A percentile compares a stretch with the other conserved stretches of the same genome.
Evolutionary conservation across 2,797 vertebrate genomes (phyloP).

Genomic region (Tauraco hartlaubi): DNA sequence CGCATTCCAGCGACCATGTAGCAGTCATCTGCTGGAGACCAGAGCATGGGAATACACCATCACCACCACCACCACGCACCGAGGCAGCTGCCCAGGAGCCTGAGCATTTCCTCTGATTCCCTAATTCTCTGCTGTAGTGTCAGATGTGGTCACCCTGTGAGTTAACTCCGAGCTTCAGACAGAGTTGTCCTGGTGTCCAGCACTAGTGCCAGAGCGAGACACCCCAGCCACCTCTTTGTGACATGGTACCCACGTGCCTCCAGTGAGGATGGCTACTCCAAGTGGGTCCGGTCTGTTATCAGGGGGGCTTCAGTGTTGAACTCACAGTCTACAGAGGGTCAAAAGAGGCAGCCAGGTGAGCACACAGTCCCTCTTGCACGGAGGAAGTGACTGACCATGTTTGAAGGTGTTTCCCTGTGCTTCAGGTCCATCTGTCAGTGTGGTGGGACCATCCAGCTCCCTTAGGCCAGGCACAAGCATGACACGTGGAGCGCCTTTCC

Average conservation of each 20-base stretch:
- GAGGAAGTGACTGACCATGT: not conserved
- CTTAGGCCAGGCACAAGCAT: not conserved
- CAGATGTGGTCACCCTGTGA: not conserved
- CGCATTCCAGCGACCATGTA: accelerated
- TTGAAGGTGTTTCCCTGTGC: not conserved
- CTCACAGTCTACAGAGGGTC: not conserved
- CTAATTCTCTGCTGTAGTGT: not conserved
- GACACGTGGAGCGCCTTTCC: not conserved
- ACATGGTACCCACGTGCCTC: not conserved
- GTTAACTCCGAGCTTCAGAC: not conserved
- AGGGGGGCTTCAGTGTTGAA: not conserved
- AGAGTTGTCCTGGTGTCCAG: not conserved
- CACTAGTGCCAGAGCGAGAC: accelerated
- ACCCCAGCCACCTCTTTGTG: not conserved
- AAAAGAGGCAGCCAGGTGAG: not conserved
- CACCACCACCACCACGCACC: not conserved
- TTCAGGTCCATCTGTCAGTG: not conserved
- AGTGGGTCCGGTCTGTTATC: not conserved
- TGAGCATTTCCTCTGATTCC: not conserved
- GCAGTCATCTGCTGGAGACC: not conserved
- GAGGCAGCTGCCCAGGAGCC: not conserved
- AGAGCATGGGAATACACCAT: not conserved
- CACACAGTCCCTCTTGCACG: not conserved
- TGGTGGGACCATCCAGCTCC: not conserved
- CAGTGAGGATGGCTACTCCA: accelerated